phyloP scores from a whole-genome alignment of 2,797 vertebrate genomes.

The Microchirus variegatus region DNA sequence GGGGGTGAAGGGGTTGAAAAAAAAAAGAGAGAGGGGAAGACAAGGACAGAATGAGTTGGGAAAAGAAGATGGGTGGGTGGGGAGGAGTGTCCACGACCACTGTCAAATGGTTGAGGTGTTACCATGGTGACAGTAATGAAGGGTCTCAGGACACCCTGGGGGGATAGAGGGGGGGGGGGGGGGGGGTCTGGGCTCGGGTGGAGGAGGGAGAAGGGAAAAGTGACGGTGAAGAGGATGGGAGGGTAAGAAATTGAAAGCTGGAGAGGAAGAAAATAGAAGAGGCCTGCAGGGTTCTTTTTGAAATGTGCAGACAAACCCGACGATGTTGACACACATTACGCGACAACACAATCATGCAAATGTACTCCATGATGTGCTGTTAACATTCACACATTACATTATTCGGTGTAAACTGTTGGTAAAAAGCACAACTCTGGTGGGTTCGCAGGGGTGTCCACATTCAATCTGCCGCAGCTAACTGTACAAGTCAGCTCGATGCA shows the following conservation, averaged over 20 bases:
- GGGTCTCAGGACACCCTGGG: slow-evolving; percentile 82
- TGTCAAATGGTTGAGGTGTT: slow-evolving; percentile 84
- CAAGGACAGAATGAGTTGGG: slow-evolving; percentile 49
- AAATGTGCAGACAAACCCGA: slow-evolving; percentile 57
- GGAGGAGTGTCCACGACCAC: slow-evolving; percentile 64
- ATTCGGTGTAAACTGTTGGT: slow-evolving; percentile 52
- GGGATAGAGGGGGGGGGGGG: slow-evolving; percentile 66
- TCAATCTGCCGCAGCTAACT: slow-evolving; percentile 26
- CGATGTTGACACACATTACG: slow-evolving; percentile 70
- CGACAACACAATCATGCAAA: slow-evolving; percentile 65
- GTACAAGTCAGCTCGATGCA: slow-evolving; percentile 8
- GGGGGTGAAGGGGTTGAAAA: slow-evolving; percentile 8
- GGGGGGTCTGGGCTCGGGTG: slow-evolving; percentile 43
- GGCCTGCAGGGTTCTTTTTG: slow-evolving; percentile 57
- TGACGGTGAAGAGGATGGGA: slow-evolving; percentile 62
- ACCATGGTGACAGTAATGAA: slow-evolving; percentile 86
- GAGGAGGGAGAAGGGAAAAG: slow-evolving; percentile 56
- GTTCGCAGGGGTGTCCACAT: slow-evolving; percentile 10
- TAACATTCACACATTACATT: slow-evolving; percentile 58
- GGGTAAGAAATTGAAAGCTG: slow-evolving; percentile 68
- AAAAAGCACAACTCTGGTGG: slow-evolving; percentile 24
- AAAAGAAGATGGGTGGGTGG: slow-evolving; percentile 46
- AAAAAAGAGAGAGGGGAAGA: slow-evolving; percentile 43
- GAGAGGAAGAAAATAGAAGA: slow-evolving; percentile 62
- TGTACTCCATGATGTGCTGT: slow-evolving; percentile 56